Base-by-base conservation (phyloP, 2,888 invertebrate genomes). In the Embidobia sp. region DNA sequence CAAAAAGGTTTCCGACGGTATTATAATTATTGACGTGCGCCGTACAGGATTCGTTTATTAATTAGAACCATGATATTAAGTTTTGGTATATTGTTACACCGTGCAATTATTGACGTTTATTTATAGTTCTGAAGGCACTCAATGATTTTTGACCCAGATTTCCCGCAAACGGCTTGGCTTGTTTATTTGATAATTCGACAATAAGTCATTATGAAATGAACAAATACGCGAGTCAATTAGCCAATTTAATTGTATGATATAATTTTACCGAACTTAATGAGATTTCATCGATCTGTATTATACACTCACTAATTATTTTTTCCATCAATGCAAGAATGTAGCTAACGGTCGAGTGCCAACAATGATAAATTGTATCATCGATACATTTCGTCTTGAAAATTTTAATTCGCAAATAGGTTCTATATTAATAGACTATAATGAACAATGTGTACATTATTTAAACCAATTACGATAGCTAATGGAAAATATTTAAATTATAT, bases 21-120 rank as follows among this genome's bases (percentile, higher is more conserved):
- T 66, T 55, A 66, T 46, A 53, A 53, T 55, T 53, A 53, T 66
- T 66, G 53, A 27, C 46, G 44, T 66, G 31, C 18, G 16, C 10
- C 27, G 18, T 33, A 10, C 13, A 18, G 35, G 13, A 26, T 55
- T 44, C 29, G 44, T 44, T 66, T 55, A 53, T 66, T 53, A 44
- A 64, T 53, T 64, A 33, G 31, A 19, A 31, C 40, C 37, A 19
- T 63, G 48, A 63, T 63, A 63, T 42, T 51, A 51, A 63, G 31
- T 40, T 40, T 19, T 40, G 15, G 40, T 40, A 51, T 51, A 42
- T 31, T 44, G 37, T 64, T 51, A n/a, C n/a, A 51, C 51, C 4
- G 8, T 16, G 42, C 33, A 15, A 44, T 51, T 64, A 51, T 51
- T 15, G 22, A 31, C 19, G 40, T 42, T 49, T 49, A 49, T 49